A percentile compares a stretch with the other conserved stretches of the same genome.
Evolutionary conservation across 2,797 vertebrate genomes (phyloP).

Genomic region (Pantherophis alleghaniensis): DNA sequence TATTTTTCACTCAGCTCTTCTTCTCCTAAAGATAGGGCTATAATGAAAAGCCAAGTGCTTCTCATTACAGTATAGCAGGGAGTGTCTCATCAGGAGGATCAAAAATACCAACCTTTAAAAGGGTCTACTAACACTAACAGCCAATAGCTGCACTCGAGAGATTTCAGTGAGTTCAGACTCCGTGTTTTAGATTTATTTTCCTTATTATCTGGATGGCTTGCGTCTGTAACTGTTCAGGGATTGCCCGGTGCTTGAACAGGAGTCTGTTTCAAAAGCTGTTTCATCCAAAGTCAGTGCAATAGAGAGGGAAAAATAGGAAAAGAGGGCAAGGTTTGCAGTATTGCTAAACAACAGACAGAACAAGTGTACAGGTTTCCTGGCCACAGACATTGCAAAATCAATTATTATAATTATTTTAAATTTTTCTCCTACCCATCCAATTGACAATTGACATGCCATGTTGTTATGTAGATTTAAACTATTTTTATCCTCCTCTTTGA

Average conservation of each 20-base stretch:
- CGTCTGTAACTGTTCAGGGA: background rate
- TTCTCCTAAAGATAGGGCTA: background rate
- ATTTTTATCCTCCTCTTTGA: background rate
- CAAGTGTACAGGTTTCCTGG: background rate
- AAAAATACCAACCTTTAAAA: background rate
- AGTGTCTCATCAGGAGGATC: background rate
- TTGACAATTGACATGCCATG: background rate
- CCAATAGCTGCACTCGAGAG: background rate
- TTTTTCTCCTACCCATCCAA: background rate
- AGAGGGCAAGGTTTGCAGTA: background rate
- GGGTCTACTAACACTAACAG: background rate
- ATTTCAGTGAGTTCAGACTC: background rate
- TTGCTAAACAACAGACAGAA: background rate
- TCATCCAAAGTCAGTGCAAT: background rate
- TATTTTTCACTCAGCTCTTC: conserved; percentile 29
- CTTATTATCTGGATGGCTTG: background rate
- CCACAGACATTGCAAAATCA: background rate
- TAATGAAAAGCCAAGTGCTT: background rate
- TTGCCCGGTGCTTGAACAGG: background rate
- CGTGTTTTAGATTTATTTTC: background rate
- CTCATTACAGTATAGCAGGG: background rate
- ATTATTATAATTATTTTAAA: background rate
- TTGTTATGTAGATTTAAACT: background rate
- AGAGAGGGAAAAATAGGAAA: no score
- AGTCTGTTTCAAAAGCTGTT: background rate